Evolutionary conservation across 2,888 invertebrate genomes (phyloP).

Genomic region (Furcula furcula): DNA sequence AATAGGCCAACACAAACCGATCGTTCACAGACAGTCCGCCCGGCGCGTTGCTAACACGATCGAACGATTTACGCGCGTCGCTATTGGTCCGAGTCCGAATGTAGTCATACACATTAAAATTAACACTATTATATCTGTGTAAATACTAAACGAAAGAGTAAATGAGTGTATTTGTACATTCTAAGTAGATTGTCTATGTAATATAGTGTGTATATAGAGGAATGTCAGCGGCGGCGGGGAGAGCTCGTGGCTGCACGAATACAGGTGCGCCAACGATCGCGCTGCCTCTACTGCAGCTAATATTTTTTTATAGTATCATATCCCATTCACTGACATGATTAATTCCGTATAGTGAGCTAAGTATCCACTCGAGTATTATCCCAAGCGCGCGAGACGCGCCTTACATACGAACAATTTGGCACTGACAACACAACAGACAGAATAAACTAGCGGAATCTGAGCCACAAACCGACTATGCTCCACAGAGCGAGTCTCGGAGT

Average conservation of each 20-base stretch:
- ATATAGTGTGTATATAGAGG: constrained; percentile 3
- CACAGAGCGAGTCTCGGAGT: no score
- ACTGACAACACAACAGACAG: constrained; percentile 39
- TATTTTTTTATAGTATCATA: background rate
- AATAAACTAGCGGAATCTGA: constrained; percentile 9
- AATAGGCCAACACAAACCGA: constrained; percentile 45
- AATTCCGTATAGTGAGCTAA: background rate
- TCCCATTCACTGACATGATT: constrained; percentile 2
- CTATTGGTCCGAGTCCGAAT: constrained; percentile 35
- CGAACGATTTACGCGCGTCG: constrained; percentile 14
- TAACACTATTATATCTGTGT: constrained; percentile 11
- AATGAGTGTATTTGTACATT: constrained; percentile 7
- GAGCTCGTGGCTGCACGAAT: background rate
- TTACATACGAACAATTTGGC: constrained; percentile 50
- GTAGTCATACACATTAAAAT: constrained; percentile 12
- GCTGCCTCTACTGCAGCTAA: background rate
- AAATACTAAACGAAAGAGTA: constrained; percentile 23
- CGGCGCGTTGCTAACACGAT: background rate
- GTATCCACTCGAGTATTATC: background rate
- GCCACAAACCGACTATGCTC: background rate
- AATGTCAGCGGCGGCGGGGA: constrained; percentile 7
- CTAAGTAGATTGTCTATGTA: constrained; percentile 7
- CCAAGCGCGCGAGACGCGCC: constrained; percentile 11
- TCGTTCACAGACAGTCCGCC: constrained; percentile 32
- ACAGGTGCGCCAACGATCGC: background rate